A percentile compares a stretch with the other conserved stretches of the same genome.
phyloP scores from a whole-genome alignment of 2,797 vertebrate species.

The Taenioides sp. region DNA sequence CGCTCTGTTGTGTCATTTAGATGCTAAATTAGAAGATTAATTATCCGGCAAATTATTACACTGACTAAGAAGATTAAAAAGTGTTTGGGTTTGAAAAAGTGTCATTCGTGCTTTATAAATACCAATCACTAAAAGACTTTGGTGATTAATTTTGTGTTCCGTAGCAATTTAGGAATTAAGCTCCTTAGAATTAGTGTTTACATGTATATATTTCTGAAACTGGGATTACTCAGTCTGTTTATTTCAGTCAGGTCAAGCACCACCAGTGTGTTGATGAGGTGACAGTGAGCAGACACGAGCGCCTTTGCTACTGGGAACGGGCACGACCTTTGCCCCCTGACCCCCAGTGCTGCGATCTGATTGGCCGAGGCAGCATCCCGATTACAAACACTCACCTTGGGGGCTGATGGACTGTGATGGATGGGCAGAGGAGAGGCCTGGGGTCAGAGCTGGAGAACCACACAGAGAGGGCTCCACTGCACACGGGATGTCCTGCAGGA shows the following conservation, averaged over 20 bases:
- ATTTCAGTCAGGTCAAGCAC: slow-evolving; percentile 39
- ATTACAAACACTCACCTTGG: slow-evolving; percentile 72
- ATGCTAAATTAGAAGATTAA: slow-evolving; percentile 53
- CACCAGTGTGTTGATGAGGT: slow-evolving; percentile 51
- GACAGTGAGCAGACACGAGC: slow-evolving; percentile 68
- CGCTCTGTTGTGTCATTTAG: slow-evolving; percentile 32
- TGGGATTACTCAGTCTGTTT: slow-evolving; percentile 18
- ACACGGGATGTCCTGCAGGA: slow-evolving; percentile 12
- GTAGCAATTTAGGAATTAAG: slow-evolving; percentile 17
- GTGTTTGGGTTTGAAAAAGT: slow-evolving; percentile 48
- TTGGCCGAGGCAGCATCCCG: slow-evolving; percentile 44
- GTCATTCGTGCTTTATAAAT: slow-evolving; percentile 49
- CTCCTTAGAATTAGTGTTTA: slow-evolving; percentile 28
- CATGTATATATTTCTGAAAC: slow-evolving; percentile 30
- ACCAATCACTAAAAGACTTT: slow-evolving; percentile 34
- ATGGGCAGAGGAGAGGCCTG: slow-evolving; percentile 39
- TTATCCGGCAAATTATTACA: slow-evolving; percentile 57
- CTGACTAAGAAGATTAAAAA: slow-evolving; percentile 55
- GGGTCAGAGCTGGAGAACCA: slow-evolving; percentile 50
- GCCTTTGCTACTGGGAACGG: slow-evolving; percentile 67
- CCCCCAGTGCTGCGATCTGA: slow-evolving; percentile 33
- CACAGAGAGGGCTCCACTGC: slow-evolving; percentile 25
- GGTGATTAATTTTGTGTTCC: slow-evolving; percentile 22
- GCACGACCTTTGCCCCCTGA: slow-evolving; percentile 61
- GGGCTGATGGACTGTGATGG: slow-evolving; percentile 59